Percentiles rank a stretch among this genome's conserved stretches.
Conservation (phyloP, 1,140 invertebrate species). For the Bursaphelenchus mucronatus region DNA sequence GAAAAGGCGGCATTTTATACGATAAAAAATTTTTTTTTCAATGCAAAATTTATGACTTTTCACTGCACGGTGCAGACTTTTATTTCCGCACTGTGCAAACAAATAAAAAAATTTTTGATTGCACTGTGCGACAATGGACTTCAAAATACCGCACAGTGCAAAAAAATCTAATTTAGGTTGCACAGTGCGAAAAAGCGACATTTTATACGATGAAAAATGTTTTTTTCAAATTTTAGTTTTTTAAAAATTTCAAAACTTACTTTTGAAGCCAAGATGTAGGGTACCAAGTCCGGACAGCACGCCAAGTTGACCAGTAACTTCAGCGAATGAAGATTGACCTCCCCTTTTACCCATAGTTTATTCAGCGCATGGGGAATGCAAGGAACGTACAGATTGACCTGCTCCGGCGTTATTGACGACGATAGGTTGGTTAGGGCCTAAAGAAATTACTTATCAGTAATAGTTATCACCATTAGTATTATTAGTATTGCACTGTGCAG, state of each 20-base stretch:
- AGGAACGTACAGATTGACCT: constrained; percentile 39
- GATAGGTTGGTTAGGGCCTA: constrained; percentile 50
- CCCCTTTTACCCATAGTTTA: constrained; percentile 45
- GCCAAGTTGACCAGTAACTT: constrained; percentile 70
- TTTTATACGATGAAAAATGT: constrained; percentile 25
- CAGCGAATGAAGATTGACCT: constrained; percentile 65
- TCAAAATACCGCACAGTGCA: too few relatives aligned
- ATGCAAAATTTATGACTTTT: too few relatives aligned
- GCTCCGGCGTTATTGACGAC: constrained; percentile 32
- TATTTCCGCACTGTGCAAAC: too few relatives aligned
- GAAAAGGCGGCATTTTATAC: too few relatives aligned
- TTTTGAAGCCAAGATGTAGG: constrained; percentile 68
- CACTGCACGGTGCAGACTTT: too few relatives aligned
- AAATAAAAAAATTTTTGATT: too few relatives aligned
- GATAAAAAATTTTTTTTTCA: too few relatives aligned
- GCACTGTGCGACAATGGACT: too few relatives aligned
- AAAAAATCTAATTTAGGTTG: too few relatives aligned
- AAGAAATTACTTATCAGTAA: background rate
- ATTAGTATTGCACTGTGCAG: too few relatives aligned
- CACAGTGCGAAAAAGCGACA: background rate
- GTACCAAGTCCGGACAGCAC: constrained; percentile 68
- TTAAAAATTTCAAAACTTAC: constrained; percentile 58
- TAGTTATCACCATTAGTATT: too few relatives aligned
- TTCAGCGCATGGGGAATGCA: constrained; percentile 42
- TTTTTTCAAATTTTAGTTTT: too few relatives aligned